Evolutionary conservation across 2,888 invertebrate species (phyloP).

Genomic region (Limnephilus lunatus): DNA sequence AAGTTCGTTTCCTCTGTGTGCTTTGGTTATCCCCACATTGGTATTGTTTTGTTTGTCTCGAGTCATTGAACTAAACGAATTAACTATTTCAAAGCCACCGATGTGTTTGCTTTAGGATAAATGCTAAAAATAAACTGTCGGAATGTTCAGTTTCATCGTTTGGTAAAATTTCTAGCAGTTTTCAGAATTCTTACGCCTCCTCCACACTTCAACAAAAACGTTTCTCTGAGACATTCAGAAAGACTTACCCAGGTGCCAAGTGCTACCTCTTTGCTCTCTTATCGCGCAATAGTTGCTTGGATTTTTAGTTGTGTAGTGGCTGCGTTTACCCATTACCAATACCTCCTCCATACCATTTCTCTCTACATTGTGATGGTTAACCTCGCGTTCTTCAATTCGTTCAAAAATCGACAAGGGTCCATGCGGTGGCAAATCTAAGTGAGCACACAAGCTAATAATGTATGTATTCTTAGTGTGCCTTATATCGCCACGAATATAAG

Average conservation of each 20-base stretch:
- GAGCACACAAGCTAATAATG: too few species aligned
- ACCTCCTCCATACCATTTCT: not conserved
- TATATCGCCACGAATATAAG: too few species aligned
- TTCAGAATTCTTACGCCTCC: not conserved
- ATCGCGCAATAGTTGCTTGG: not conserved
- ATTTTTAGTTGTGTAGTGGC: not conserved
- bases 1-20: conserved; percentile 23
- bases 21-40: not conserved
- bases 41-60: conserved; percentile 35
- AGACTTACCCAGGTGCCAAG: too few species aligned
- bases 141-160: conserved; percentile 17
- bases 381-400: not conserved
- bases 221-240: too few species aligned
- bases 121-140: conserved; percentile 6
- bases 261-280: too few species aligned
- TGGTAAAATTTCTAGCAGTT: not conserved
- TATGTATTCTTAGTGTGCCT: too few species aligned
- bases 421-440: too few species aligned
- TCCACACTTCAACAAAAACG: too few species aligned
- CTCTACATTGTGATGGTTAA: not conserved
- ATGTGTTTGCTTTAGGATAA: not conserved
- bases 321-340: not conserved
- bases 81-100: conserved; percentile 14
- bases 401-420: not conserved
- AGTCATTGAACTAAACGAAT: conserved; percentile 38